A percentile compares a stretch with the other conserved stretches of the same genome.
Conservation (phyloP, 2,797 vertebrate genomes). For the Petrocephalus sullivani region DNA sequence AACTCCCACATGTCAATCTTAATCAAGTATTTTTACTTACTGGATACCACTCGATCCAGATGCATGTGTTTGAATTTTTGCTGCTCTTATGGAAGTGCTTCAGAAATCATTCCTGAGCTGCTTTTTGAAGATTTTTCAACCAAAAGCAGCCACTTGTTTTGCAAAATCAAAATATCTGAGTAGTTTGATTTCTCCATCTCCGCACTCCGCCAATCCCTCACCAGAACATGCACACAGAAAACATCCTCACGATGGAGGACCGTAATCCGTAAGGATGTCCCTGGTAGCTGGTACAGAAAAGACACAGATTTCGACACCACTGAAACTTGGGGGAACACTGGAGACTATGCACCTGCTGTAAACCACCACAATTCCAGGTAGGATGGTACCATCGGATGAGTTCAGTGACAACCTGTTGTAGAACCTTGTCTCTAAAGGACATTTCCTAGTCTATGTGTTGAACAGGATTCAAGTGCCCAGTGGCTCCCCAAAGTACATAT, state of each 20-base stretch:
- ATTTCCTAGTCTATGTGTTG: no score
- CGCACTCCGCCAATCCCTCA: neutral
- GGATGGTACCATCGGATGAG: neutral
- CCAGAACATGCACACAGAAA: neutral
- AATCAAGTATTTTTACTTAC: neutral
- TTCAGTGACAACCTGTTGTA: no score
- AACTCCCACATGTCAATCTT: neutral
- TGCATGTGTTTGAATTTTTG: constrained; percentile 65
- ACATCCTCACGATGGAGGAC: neutral
- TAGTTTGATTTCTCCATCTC: neutral
- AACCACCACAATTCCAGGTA: neutral
- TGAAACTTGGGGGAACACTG: neutral
- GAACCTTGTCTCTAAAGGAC: no score
- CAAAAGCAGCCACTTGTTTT: constrained; percentile 60
- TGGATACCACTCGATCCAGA: constrained; percentile 37
- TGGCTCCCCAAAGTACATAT: no score
- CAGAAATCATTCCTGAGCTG: constrained; percentile 59
- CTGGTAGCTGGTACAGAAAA: neutral
- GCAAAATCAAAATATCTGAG: constrained; percentile 18
- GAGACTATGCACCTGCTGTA: neutral
- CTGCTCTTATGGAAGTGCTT: constrained; percentile 62
- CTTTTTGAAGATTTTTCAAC: constrained; percentile 55
- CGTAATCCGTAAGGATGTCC: neutral
- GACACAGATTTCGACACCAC: neutral
- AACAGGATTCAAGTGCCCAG: no score